These are phyloP conservation scores for Sycophila sp. DNA, from an alignment of 1,140 invertebrate species.

Conservation along the genomic window DNA sequence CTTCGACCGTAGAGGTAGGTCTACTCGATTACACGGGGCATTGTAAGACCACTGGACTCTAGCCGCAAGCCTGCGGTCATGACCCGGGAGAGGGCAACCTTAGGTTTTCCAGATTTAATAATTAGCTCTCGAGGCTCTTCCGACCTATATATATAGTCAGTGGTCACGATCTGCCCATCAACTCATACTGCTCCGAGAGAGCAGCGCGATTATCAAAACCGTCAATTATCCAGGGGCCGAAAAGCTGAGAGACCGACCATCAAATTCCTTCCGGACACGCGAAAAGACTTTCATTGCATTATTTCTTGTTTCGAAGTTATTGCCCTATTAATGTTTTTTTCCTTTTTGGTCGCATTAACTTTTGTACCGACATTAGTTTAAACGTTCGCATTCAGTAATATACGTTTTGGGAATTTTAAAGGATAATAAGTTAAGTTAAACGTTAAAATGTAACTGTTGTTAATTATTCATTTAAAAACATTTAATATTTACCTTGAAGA, in stretches of 20 bases:
- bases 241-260: background rate
- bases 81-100: background rate
- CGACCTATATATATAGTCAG: background rate
- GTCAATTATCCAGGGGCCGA: conserved; percentile 15
- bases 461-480: background rate
- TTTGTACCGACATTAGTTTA: too few species aligned
- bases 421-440: too few species aligned
- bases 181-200: background rate
- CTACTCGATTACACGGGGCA: background rate
- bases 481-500: background rate
- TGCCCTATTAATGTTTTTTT: background rate
- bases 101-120: conserved; percentile 18
- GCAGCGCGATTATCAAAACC: background rate
- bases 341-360: too few species aligned
- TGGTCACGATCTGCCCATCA: conserved; percentile 13
- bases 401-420: too few species aligned
- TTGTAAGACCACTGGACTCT: conserved; percentile 2
- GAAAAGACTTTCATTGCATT: background rate
- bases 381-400: too few species aligned
- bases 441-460: background rate
- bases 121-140: conserved; percentile 12
- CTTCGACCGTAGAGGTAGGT: background rate
- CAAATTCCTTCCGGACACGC: background rate
- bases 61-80: conserved; percentile 1
- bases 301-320: background rate